phyloP scores from a whole-genome alignment of 2,888 invertebrate genomes.

The Melieria omissa region DNA sequence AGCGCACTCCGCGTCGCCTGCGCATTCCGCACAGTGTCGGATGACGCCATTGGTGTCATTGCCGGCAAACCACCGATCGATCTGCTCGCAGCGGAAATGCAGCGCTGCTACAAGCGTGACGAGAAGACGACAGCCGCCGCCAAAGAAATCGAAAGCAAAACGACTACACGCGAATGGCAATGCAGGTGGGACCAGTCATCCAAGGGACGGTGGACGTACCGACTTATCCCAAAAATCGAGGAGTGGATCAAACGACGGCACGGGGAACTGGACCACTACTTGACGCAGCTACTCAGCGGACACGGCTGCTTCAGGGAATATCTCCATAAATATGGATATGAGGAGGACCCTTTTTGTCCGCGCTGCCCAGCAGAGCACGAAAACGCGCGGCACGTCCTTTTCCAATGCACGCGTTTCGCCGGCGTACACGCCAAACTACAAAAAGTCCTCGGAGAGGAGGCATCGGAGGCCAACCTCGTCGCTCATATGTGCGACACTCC shows the following conservation, averaged over 20 bases:
- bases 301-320: too few species aligned
- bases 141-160: background rate
- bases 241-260: background rate
- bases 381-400: too few species aligned
- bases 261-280: background rate
- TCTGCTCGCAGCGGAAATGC: background rate
- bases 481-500: too few species aligned
- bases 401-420: too few species aligned
- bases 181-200: background rate
- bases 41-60: background rate
- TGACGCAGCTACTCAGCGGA: background rate
- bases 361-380: background rate
- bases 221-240: background rate
- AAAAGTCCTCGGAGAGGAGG: too few species aligned
- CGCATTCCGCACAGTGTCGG: constrained; percentile 18
- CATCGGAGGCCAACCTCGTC: too few species aligned
- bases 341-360: too few species aligned
- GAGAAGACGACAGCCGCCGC: background rate
- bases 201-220: background rate
- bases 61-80: constrained; percentile 8
- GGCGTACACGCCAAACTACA: too few species aligned
- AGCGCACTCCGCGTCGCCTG: constrained; percentile 13
- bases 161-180: background rate
- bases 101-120: background rate
- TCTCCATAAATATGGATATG: too few species aligned